phyloP scores from a whole-genome alignment of 2,113 vertebrate species.

The Lampris megalopsis region DNA sequence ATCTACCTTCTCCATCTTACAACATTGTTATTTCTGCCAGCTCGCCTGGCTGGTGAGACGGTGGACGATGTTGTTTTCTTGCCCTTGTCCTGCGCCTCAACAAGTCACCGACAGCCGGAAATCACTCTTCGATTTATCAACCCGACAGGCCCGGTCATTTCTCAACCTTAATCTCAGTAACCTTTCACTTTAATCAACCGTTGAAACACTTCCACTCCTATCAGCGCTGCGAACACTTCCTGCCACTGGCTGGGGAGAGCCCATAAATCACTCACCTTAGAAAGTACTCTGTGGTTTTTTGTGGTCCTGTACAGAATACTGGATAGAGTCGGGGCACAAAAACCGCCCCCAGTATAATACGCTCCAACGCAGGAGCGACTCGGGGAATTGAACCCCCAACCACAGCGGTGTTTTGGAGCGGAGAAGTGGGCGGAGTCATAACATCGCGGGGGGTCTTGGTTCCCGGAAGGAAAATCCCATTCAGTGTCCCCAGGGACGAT shows the following conservation, averaged over 20 bases:
- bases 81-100: too few relatives aligned
- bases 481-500: too few relatives aligned
- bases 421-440: too few relatives aligned
- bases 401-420: too few relatives aligned
- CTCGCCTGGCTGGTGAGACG: not conserved
- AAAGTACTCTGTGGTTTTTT: conserved; percentile 14
- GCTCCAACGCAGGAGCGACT: too few relatives aligned
- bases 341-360: too few relatives aligned
- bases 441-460: too few relatives aligned
- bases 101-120: conserved; percentile 2
- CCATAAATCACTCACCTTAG: conserved; percentile 51
- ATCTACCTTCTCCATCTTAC: conserved; percentile 1
- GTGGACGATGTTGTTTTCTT: too few relatives aligned
- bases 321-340: not conserved
- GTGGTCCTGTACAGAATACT: conserved; percentile 10
- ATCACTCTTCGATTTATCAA: conserved; percentile 24
- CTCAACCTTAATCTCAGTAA: conserved; percentile 57
- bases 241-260: conserved; percentile 27
- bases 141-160: conserved; percentile 8
- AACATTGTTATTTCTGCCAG: conserved; percentile 19
- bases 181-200: conserved; percentile 43
- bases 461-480: too few relatives aligned
- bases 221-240: conserved; percentile 61
- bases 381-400: too few relatives aligned
- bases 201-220: conserved; percentile 43